Conservation (phyloP, 2,113 vertebrate genomes). For the Gnathonemus echidnorhynchus region DNA sequence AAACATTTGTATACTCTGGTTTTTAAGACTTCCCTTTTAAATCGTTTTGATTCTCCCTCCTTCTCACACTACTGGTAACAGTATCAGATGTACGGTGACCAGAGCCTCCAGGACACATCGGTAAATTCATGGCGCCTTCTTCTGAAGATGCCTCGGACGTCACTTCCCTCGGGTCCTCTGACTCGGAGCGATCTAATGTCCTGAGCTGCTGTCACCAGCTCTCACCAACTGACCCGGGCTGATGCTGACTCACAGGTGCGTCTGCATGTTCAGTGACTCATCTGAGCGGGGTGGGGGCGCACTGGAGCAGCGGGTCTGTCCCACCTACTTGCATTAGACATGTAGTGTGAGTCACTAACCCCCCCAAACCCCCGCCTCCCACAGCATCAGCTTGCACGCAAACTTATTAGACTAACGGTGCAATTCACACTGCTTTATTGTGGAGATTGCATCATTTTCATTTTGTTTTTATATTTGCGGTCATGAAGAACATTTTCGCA, state of each 20-base stretch:
- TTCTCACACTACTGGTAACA: background rate
- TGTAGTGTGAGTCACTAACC: slow-evolving; percentile 14
- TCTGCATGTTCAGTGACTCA: slow-evolving; percentile 5
- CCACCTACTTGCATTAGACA: slow-evolving; percentile 23
- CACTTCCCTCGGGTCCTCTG: background rate
- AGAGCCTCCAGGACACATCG: background rate
- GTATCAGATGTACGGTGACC: background rate
- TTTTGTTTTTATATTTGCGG: background rate
- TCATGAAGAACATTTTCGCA: background rate
- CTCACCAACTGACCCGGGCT: slow-evolving; percentile 16
- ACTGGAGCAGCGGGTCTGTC: background rate
- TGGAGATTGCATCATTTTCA: background rate
- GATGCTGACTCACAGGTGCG: slow-evolving; percentile 19
- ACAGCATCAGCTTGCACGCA: background rate
- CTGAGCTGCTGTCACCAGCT: background rate
- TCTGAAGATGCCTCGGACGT: background rate
- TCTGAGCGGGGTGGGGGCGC: slow-evolving; percentile 8
- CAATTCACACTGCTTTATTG: background rate
- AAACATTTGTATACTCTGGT: background rate
- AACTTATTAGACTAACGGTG: slow-evolving; percentile 8
- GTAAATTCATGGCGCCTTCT: background rate
- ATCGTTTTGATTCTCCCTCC: background rate
- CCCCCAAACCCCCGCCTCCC: slow-evolving; percentile 3
- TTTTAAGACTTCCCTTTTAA: background rate
- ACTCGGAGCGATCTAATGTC: background rate